phyloP scores from a whole-genome alignment of 2,888 invertebrate genomes.

The Aspidapion aeneum region DNA sequence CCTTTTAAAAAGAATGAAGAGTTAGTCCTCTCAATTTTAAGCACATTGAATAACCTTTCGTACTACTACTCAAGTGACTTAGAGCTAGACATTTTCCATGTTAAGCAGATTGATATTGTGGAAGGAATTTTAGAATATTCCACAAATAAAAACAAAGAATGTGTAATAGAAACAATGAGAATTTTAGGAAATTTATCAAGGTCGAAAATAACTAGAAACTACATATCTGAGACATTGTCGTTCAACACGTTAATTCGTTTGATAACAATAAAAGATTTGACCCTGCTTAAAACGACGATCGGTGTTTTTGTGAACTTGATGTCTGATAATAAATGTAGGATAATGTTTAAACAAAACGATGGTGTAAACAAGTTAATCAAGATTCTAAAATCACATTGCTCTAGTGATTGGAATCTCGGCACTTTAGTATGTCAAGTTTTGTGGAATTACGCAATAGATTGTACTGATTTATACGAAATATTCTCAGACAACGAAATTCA shows the following conservation, averaged over 20 bases:
- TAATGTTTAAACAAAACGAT: conserved; percentile 51
- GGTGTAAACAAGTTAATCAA: conserved; percentile 54
- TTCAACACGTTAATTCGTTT: conserved; percentile 57
- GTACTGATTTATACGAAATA: conserved; percentile 48
- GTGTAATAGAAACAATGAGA: conserved; percentile 67
- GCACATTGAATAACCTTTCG: conserved; percentile 81
- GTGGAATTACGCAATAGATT: conserved; percentile 66
- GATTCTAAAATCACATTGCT: conserved; percentile 56
- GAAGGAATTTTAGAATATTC: conserved; percentile 50
- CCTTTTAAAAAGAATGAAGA: conserved; percentile 62
- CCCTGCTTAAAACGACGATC: conserved; percentile 71
- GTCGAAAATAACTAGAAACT: conserved; percentile 60
- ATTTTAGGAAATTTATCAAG: conserved; percentile 82
- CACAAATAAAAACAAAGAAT: conserved; percentile 50
- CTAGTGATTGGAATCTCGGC: conserved; percentile 66
- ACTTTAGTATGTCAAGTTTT: conserved; percentile 71
- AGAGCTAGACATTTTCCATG: conserved; percentile 48
- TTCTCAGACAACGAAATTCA: conserved; percentile 53
- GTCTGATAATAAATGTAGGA: conserved; percentile 53
- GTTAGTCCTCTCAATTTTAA: conserved; percentile 71
- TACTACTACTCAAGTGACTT: conserved; percentile 60
- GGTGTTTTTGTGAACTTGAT: conserved; percentile 82
- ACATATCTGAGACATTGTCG: conserved; percentile 64
- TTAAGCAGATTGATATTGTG: conserved; percentile 50
- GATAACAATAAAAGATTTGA: conserved; percentile 60